Evolutionary conservation across 30 jellyfish, hydroid and myxozoan species (phyloP), one percentile per base, ranked within the genome.

Genomic region (Aurelia aurita): DNA sequence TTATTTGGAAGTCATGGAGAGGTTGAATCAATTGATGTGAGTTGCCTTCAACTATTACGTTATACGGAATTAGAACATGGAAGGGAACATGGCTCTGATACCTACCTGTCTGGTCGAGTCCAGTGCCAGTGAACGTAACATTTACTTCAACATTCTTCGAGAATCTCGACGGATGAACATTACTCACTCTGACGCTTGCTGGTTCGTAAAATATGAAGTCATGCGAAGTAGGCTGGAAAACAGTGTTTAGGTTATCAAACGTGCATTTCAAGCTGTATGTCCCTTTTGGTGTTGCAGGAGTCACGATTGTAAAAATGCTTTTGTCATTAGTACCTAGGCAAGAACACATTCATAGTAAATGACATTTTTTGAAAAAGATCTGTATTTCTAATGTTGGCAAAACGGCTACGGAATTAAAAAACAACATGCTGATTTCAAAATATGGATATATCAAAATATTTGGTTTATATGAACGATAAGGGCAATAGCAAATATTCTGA

Each of bases 11-110:
- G 78, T 44, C 85, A 44, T 70, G 99, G 97, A 26, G 97, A 88
- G 69, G 93, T 94, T n/a, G 91, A 74, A 60, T 67, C 90, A 1
- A 85, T 94, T 35, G 99, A 94, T 78, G 99, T 94, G 87, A 94
- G 97, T 87, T 39, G 51, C 51, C n/a, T n/a, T n/a, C 51, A 1
- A 39, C 51, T 0, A 5, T 39, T 39, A 39, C n/a, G n/a, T n/a
- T 39, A 1, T 39, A 39, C 16, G 51, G 51, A 39, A 39, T 39
- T 15, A 39, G 0, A 4, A 39, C 51, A 39, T 0, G 11, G 51
- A 39, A 6, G 51, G 1, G 51, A 39, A 8, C 51, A 39, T 6
- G 9, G 51, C 51, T 39, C n/a, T n/a, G n/a, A 5, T 8, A 39
- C 51, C 1, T 85, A 85, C 98, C 96, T 35, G 98, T 84, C 20